Base-by-base conservation (phyloP, 2,888 invertebrate species). In the Sinhomidia bicolor region DNA sequence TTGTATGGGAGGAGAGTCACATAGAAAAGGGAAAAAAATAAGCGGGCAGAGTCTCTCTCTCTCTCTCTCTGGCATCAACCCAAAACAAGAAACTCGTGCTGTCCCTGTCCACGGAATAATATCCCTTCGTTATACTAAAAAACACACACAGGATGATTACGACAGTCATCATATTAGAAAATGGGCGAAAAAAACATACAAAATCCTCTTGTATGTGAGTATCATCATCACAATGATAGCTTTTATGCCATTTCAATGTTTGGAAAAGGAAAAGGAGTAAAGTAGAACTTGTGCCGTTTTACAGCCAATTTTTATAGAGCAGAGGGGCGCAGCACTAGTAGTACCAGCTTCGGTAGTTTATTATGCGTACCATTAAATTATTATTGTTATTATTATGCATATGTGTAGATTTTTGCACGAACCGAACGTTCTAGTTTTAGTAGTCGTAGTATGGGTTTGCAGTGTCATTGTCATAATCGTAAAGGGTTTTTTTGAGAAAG, bases 21-120 rank as follows among this genome's bases (percentile, higher is more conserved):
- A n/a, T n/a, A 26, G 29, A 57, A 36, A 68, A 74, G 47, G 6
- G 74, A 26, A 14, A 9, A 14, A 17, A 17, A 10, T 41, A 17
- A 32, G 60, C 23, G 32, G n/a, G n/a, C n/a, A n/a, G n/a, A n/a
- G n/a, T n/a, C n/a, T n/a, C n/a, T n/a, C n/a, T n/a, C n/a, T n/a
- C n/a, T n/a, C n/a, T n/a, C n/a, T n/a, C n/a, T n/a, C 81, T 81
- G 81, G 81, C 81, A 81, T 7, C 10, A 65, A 47, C 51, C 81
- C 81, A 81, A 81, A 60, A 32, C 5, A 54, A 14, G 57, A 44
- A 62, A 62, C 44, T n/a, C 54, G 9, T 51, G 76, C 29, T 76
- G n/a, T 51, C 20, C 51, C n/a, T n/a, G n/a, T n/a, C n/a, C 65
- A 17, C 3, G 29, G 5, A 6, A 14, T 5, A 29, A 41, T 26